Conservation (phyloP, 2,113 vertebrate genomes). For the human (Homo sapiens) region DNA sequence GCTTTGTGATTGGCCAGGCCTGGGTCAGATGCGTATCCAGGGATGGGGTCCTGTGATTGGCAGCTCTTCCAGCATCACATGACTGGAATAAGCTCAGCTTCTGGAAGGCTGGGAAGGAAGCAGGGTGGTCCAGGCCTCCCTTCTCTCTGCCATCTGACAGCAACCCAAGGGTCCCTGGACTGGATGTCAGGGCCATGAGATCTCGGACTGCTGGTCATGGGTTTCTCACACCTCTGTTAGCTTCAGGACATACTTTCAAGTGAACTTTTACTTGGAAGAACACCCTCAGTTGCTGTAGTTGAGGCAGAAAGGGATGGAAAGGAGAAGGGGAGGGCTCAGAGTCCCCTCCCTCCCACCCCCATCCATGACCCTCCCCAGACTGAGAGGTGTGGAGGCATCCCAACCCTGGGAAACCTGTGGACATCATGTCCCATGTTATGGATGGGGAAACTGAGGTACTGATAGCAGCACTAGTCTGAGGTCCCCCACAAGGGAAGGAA, state of each 20-base stretch:
- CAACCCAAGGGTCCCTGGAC: background rate
- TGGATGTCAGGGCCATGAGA: too few relatives aligned
- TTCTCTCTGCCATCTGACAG: too few relatives aligned
- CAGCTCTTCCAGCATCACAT: background rate
- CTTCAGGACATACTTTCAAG: too few relatives aligned
- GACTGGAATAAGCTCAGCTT: background rate
- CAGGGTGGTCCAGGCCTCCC: too few relatives aligned
- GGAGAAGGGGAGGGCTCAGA: background rate
- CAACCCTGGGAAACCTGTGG: background rate
- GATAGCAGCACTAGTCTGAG: fast-evolving
- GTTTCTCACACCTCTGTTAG: background rate
- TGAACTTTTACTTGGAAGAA: background rate
- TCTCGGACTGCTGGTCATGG: background rate
- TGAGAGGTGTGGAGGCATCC: too few relatives aligned
- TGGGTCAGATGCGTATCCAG: background rate
- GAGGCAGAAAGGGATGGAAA: background rate
- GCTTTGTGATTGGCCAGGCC: background rate
- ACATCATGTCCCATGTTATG: background rate
- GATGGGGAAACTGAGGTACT: background rate
- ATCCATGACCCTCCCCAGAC: background rate
- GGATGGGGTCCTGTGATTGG: background rate
- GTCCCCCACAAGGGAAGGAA: background rate
- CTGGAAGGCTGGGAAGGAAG: background rate
- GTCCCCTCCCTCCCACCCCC: background rate
- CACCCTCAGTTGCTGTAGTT: background rate